A percentile compares a stretch with the other conserved stretches of the same genome.
Evolutionary conservation across 2,888 invertebrate species (phyloP).

Genomic region (Falcaria lacertinaria): DNA sequence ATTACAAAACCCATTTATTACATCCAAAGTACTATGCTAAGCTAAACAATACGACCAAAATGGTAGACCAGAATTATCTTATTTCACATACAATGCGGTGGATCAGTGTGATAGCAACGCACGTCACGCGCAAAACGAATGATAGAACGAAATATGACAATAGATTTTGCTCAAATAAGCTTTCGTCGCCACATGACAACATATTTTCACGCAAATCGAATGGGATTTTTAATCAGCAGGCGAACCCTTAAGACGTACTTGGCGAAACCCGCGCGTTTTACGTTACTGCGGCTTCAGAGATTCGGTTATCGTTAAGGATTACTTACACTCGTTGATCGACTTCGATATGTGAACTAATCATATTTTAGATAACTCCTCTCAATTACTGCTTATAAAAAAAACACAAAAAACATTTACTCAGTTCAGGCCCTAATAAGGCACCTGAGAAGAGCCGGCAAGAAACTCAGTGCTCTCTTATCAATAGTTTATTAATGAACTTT

Average conservation of each 20-base stretch:
- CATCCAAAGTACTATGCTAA: too few relatives aligned
- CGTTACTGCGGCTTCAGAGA: slow-evolving; percentile 24
- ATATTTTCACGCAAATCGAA: slow-evolving; percentile 28
- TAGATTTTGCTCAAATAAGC: slow-evolving; percentile 9
- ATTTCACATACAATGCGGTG: slow-evolving; percentile 41
- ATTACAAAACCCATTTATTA: slow-evolving; percentile 3
- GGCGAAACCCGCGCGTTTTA: slow-evolving; percentile 32
- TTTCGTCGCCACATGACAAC: slow-evolving; percentile 6
- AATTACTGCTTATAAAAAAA: too few relatives aligned
- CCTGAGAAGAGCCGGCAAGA: too few relatives aligned
- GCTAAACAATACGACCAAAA: slow-evolving; percentile 29
- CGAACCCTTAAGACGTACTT: slow-evolving; percentile 39
- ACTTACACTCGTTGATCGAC: slow-evolving; percentile 2
- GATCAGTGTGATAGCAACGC: slow-evolving; percentile 42
- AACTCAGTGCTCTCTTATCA: too few relatives aligned
- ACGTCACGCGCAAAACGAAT: slow-evolving; percentile 19
- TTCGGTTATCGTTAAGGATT: slow-evolving; percentile 20
- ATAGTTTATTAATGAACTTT: too few relatives aligned
- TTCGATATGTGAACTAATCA: too few relatives aligned
- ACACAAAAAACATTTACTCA: too few relatives aligned
- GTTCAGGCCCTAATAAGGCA: too few relatives aligned
- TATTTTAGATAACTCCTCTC: too few relatives aligned
- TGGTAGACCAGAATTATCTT: slow-evolving; percentile 40
- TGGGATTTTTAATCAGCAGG: slow-evolving; percentile 56
- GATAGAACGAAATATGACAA: slow-evolving; percentile 13